Base-by-base conservation (phyloP, 1,140 invertebrate species). In the Gryon sp. region DNA sequence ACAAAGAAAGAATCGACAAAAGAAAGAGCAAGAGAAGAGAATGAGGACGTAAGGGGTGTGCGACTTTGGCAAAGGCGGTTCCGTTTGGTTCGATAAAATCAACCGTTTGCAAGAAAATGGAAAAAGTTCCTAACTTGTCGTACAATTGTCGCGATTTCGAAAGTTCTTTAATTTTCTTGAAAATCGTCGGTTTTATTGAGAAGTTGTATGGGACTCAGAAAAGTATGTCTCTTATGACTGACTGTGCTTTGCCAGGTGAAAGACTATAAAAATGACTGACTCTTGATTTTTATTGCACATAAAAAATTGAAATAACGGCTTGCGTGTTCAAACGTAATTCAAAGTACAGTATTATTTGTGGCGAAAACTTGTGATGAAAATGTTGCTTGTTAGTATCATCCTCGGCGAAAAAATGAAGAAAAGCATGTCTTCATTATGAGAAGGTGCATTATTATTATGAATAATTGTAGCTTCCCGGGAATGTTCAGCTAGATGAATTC, bases 111-210 rank as follows among this genome's bases (percentile, higher is more conserved):
- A 59, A 70, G 66, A 77, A 70, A 72, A 77, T 77, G 66, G 66
- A 66, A 77, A 70, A 77, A 77, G 59, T 77, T 77, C 45, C 32
- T 59, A 70, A 70, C 50, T 57, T 70, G 65, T 69, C 59, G 65
- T 24, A 45, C 63, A 69, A 76, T 76, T 69, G 72, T 76, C 70
- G 63, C 72, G 63, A 68, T 60, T 55, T 53, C 22, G n/a, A 55
- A 77, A 77, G 53, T 77, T 77, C 60, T 77, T 73, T 70, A 72
- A 77, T 77, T 70, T 77, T 60, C 68, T 60, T 32, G 62, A 65
- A 76, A 76, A 63, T 36, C 46, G 55, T 46, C 38, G 72, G 15
- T 53, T 68, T 69, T 63, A 76, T 76, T 62, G 72, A 68, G 62
- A 74, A 74, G 45, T 74, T 50, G 73, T 76, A 52, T 36, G 65